phyloP scores from a whole-genome alignment of 2,888 invertebrate genomes.

The Dexiosoma caninum region DNA sequence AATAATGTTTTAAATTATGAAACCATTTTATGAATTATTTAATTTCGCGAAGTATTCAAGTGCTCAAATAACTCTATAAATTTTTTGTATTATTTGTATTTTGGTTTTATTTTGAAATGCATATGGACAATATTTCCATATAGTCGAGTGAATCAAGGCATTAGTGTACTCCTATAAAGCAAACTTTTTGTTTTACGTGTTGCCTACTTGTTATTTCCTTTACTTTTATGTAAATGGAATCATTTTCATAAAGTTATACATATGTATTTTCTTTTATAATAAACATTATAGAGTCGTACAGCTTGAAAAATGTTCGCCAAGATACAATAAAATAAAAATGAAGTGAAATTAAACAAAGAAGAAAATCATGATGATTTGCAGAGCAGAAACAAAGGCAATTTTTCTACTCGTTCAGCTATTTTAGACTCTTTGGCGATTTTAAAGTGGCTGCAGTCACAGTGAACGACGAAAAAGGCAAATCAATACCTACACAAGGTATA shows the following conservation, averaged over 20 bases:
- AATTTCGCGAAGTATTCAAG: no score
- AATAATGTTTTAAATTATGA: no score
- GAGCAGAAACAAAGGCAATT: slow-evolving; percentile 29
- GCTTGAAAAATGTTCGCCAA: not conserved
- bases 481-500: not conserved
- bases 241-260: not conserved
- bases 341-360: not conserved
- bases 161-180: not conserved
- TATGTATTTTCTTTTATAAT: not conserved
- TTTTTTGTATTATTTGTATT: no score
- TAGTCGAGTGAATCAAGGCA: not conserved
- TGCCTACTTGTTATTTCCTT: not conserved
- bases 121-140: no score
- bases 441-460: not conserved
- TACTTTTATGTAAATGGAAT: not conserved
- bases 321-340: not conserved
- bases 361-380: slow-evolving; percentile 35
- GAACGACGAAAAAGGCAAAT: not conserved
- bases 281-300: not conserved
- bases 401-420: slow-evolving; percentile 21
- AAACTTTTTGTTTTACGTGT: not conserved
- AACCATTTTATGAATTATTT: no score
- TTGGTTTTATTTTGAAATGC: no score
- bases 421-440: slow-evolving; percentile 46
- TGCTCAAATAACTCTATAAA: no score